Evolutionary conservation across 2,113 vertebrate genomes (phyloP).

Genomic region (Nesoenas mayeri): DNA sequence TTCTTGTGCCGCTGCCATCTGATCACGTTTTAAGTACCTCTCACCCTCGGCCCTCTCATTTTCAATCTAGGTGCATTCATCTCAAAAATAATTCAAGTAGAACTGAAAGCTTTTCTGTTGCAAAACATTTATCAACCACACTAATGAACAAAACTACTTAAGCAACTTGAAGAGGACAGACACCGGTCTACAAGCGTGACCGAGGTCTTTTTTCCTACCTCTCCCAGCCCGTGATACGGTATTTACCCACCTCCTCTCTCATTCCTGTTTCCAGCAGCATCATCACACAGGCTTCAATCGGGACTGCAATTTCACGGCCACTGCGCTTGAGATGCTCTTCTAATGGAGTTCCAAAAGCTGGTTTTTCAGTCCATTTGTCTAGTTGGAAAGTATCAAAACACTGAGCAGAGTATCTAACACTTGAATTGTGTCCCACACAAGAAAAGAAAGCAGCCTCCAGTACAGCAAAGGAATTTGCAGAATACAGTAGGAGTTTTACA

Average conservation of each 20-base stretch:
- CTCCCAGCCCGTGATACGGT: accelerated
- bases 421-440: neutral
- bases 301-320: conserved; percentile 90
- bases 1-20: neutral
- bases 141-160: neutral
- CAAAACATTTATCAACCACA: neutral
- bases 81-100: neutral
- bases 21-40: neutral
- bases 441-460: neutral
- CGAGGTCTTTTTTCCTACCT: neutral
- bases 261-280: conserved; percentile 97
- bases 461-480: neutral
- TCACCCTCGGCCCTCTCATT: neutral
- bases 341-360: conserved; percentile 91
- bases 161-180: neutral
- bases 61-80: neutral
- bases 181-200: accelerated
- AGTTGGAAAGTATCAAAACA: conserved; percentile 57
- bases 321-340: conserved; percentile 97
- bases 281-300: conserved; percentile 96
- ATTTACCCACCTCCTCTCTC: conserved; percentile 89
- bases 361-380: conserved; percentile 98
- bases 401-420: conserved; percentile 14
- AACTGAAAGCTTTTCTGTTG: neutral
- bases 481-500: neutral